Evolutionary conservation across 2,113 vertebrate species (phyloP), one percentile per base, ranked within the genome.

Genomic region (Etheostoma spectabile): DNA sequence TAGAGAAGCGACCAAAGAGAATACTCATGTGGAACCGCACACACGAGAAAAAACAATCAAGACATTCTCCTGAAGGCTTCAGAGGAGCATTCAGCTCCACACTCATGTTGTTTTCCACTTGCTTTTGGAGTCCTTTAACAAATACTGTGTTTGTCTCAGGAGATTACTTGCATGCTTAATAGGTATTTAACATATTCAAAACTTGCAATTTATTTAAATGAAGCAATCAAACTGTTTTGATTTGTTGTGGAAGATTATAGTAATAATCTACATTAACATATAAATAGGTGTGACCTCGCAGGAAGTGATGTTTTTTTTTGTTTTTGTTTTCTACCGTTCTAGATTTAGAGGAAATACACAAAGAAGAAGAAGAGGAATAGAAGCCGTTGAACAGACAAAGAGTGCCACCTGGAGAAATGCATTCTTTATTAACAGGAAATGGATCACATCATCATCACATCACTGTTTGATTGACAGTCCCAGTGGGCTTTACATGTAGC

Each of bases 181-280:
- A 6, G 12, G 1, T 70, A 6, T 69, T 69, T 83, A 69, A 84
- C 76, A 75, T 74, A 89, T 88, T 88, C 80, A 84, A 59, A 30
- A 38, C 8, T 7, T 56, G 62, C 13, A 15, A 22, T 76, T 73
- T 48, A 92, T 89, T 88, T 73, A 86, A 88, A 86, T 79, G 81
- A 86, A 81, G 85, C 77, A 86, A 88, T 92, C 85, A 92, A 80
- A 86, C 63, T 79, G 80, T 15, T 80, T 65, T 12, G 61, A 75
- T 55, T 64, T 84, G 79, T 71, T 80, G 33, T 77, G 76, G 53
- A 75, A 77, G 74, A 86, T 80, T 55, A 74, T 33, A 30, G 38
- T 67, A 71, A 77, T 90, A 85, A 85, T 80, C 53, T 11, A 19
- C 59, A 90, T 89, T 90, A 88, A 63, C 76, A 90, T 89, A 85